These are phyloP conservation scores for Eupsilia transversa DNA, from an alignment of 2,888 invertebrate genomes.

Conservation along the genomic window DNA sequence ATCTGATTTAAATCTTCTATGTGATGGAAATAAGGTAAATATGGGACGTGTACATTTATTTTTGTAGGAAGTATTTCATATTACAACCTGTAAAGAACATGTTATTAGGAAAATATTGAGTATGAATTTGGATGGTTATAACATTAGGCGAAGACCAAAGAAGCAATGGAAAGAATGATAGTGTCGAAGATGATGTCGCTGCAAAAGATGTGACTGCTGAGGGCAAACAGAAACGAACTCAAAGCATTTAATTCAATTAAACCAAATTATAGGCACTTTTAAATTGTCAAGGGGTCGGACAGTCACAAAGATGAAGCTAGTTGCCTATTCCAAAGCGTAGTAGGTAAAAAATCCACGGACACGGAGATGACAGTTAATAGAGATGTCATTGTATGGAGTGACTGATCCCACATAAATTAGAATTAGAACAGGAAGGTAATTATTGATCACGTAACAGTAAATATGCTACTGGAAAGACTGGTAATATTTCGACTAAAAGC, in stretches of 20 bases:
- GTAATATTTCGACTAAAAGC: not conserved
- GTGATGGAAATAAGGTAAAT: constrained; percentile 41
- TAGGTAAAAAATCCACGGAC: too few relatives aligned
- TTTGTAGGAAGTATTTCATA: not conserved
- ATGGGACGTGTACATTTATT: not conserved
- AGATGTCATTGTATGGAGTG: not conserved
- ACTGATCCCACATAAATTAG: not conserved
- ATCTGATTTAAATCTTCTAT: constrained; percentile 48
- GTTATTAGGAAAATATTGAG: not conserved
- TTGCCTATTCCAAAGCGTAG: too few relatives aligned
- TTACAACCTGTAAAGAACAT: not conserved
- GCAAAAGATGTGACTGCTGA: not conserved
- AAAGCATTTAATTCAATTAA: too few relatives aligned
- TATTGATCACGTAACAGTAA: not conserved
- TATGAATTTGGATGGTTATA: too few relatives aligned
- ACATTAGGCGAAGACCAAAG: not conserved
- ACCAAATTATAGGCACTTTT: too few relatives aligned
- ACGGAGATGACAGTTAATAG: not conserved
- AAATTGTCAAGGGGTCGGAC: too few relatives aligned
- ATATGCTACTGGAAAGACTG: not conserved
- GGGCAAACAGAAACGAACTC: too few relatives aligned
- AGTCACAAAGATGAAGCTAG: too few relatives aligned
- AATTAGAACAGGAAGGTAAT: not conserved
- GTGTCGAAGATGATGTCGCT: not conserved
- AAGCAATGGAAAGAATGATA: not conserved